These are phyloP conservation scores for Platysteira castanea DNA, from an alignment of 2,113 vertebrate species.

Conservation along the genomic window DNA sequence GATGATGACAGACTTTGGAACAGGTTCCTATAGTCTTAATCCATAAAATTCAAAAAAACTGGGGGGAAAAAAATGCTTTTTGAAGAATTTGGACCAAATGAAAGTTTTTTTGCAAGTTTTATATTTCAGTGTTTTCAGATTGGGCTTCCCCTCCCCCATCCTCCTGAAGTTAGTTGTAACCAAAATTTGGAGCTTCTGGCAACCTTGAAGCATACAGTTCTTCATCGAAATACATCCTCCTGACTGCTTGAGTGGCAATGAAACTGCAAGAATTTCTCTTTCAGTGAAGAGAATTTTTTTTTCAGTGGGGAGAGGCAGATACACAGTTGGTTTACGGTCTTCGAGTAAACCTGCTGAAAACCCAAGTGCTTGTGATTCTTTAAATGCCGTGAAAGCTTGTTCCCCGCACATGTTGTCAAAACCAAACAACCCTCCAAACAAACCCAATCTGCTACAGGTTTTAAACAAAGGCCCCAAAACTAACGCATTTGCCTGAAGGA, in stretches of 20 bases:
- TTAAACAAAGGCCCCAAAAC: neutral
- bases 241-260: neutral
- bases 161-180: neutral
- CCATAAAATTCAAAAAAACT: neutral
- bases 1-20: neutral
- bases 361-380: neutral
- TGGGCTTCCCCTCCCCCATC: fast-evolving
- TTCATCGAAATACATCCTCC: neutral
- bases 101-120: neutral
- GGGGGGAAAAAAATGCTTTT: neutral
- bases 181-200: neutral
- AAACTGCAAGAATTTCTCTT: neutral
- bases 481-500: neutral
- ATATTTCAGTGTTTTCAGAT: neutral
- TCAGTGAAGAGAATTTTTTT: neutral
- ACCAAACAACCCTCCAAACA: neutral
- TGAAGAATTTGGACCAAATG: neutral
- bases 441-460: neutral
- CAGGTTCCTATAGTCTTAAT: neutral
- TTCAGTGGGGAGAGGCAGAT: neutral
- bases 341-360: neutral
- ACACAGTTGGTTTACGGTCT: neutral
- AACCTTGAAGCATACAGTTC: neutral
- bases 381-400: neutral
- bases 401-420: fast-evolving